Evolutionary conservation across 2,797 vertebrate genomes (phyloP).

Genomic region (Lophotriccus pileatus): DNA sequence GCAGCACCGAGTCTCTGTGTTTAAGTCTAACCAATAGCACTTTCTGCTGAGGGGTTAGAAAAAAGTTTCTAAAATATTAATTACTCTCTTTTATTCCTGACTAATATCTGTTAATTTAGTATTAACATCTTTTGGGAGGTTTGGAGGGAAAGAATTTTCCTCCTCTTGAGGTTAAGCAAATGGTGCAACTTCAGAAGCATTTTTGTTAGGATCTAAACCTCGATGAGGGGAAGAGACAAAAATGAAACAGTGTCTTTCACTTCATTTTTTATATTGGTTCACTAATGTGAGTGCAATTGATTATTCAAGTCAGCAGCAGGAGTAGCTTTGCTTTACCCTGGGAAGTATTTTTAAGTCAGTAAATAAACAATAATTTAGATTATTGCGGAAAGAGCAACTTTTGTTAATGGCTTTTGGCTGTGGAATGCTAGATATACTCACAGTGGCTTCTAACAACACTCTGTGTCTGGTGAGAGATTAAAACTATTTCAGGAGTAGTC

Average conservation of each 20-base stretch:
- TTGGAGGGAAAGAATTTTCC: not conserved
- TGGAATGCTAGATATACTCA: not conserved
- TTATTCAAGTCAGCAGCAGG: not conserved
- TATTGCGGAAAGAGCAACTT: not conserved
- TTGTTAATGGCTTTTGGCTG: not conserved
- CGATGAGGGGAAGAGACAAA: constrained; percentile 62
- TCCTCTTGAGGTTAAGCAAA: not conserved
- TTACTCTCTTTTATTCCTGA: not conserved
- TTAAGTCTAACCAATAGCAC: not conserved
- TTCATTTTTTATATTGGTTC: not conserved
- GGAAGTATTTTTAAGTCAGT: not conserved
- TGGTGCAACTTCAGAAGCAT: constrained; percentile 71
- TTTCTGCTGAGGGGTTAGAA: not conserved
- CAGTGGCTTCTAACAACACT: not conserved
- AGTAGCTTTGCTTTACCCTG: not conserved
- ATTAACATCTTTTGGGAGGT: not conserved
- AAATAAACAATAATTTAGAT: not conserved
- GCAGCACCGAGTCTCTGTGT: not conserved
- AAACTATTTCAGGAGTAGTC: not conserved
- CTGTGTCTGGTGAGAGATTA: not conserved
- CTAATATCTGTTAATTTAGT: not conserved
- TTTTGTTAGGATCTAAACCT: constrained; percentile 70
- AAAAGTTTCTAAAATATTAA: constrained; percentile 12
- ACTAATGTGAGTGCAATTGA: constrained; percentile 71
- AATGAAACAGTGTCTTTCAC: constrained; percentile 38